These are phyloP conservation scores for Phymanthus crucifer DNA, from an alignment of 92 coral and sea anemone genomes.

Conservation along the genomic window DNA sequence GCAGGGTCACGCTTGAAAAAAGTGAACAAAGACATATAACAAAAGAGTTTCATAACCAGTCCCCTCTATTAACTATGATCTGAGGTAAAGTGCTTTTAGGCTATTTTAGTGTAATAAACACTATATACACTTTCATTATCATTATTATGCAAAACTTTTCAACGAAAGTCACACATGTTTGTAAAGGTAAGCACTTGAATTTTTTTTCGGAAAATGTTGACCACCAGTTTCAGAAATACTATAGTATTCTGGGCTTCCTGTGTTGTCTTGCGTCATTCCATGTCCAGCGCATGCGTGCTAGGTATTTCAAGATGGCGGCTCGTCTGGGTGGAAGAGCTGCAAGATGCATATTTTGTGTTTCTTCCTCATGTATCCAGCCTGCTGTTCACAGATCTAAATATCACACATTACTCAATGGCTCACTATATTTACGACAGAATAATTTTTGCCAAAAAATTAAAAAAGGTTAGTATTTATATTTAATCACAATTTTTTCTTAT, in stretches of 20 bases:
- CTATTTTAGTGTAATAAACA: too few species aligned
- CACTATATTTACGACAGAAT: not conserved
- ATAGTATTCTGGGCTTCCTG: conserved; percentile 26
- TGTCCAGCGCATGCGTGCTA: conserved; percentile 25
- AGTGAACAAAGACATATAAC: too few species aligned
- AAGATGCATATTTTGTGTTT: conserved; percentile 42
- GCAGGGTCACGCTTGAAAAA: too few species aligned
- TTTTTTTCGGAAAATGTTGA: too few species aligned
- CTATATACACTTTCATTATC: too few species aligned
- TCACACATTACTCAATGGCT: not conserved
- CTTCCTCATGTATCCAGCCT: not conserved
- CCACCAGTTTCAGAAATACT: too few species aligned
- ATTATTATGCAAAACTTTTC: too few species aligned
- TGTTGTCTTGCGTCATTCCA: conserved; percentile 21
- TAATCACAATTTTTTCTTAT: not conserved
- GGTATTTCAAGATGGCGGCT: conserved; percentile 59
- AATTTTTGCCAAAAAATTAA: not conserved
- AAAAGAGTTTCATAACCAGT: too few species aligned
- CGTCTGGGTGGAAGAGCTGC: conserved; percentile 31
- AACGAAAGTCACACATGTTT: too few species aligned
- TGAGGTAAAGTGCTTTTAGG: too few species aligned
- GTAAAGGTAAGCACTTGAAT: too few species aligned
- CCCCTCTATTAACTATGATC: too few species aligned
- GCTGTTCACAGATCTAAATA: conserved; percentile 8
- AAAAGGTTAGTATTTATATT: not conserved